Conservation (phyloP, 2,113 vertebrate species). For the Calyptommatus sinebrachiatus region DNA sequence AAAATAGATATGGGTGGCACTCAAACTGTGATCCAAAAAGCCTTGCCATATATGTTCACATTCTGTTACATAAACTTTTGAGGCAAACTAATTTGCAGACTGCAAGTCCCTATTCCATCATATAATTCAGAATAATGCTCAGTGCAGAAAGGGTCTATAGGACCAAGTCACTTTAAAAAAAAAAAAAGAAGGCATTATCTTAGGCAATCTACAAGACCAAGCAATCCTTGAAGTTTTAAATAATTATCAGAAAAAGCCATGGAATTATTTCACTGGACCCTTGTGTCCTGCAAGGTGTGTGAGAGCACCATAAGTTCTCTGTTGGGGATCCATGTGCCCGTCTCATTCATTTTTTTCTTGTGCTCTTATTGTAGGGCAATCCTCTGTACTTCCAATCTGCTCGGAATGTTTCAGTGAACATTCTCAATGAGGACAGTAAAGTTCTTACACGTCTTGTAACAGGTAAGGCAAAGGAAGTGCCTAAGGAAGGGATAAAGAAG, state of each 20-base stretch:
- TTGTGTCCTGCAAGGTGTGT: background rate
- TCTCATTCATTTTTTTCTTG: slow-evolving; percentile 45
- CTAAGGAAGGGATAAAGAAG: background rate
- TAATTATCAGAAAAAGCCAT: background rate
- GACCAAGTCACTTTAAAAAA: background rate
- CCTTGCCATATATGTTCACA: background rate
- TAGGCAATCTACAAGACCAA: background rate
- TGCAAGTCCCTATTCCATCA: too few species aligned
- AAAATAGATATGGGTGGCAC: too few species aligned
- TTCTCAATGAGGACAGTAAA: slow-evolving; percentile 90
- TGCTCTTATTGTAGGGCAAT: slow-evolving; percentile 82
- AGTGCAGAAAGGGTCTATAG: background rate
- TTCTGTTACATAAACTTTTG: background rate
- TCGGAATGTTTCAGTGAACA: slow-evolving; percentile 93
- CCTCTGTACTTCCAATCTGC: slow-evolving; percentile 96
- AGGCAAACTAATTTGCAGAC: background rate
- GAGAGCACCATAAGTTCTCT: background rate
- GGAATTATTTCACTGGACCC: background rate
- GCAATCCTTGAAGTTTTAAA: background rate
- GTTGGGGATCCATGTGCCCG: background rate
- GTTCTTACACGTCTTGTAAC: slow-evolving; percentile 91
- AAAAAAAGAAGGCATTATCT: background rate
- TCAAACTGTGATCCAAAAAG: background rate
- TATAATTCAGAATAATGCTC: too few species aligned
- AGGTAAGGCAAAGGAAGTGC: slow-evolving; percentile 77